Evolutionary conservation across 1,140 invertebrate genomes (phyloP), one percentile per base, ranked within the genome.

Genomic region (Tribolium castaneum): DNA sequence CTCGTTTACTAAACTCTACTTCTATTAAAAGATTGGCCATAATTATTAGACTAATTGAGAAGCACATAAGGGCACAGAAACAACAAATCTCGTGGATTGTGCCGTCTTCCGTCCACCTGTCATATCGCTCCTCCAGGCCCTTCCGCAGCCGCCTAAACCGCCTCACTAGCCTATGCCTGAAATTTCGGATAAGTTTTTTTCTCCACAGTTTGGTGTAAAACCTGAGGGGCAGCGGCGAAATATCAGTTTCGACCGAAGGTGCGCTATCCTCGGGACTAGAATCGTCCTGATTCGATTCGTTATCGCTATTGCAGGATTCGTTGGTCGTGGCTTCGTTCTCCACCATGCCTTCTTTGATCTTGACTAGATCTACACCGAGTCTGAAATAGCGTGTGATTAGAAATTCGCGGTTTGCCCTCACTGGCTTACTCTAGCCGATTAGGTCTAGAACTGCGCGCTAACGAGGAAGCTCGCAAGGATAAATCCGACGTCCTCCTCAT

Each of bases 351-450:
- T 86, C 85, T 76, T 83, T 82, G 16, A 86, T 86, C 81, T 86
- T 84, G 6, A 76, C 78, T 49, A 86, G 75, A 80, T 86, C 85
- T 16, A 85, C 80, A 22, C 83, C 84, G 54, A 86, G 79, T 71
- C 84, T 85, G 54, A 70, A 84, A 83, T 19, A 78, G n/a, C 3
- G 34, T 19, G 0, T 76, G 12, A 54, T 50, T 70, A 56, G 13
- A 54, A 76, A 72, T 80, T 72, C 56, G 10, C 39, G 3, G 35
- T 72, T 49, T 54, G 19, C 35, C 19, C 3, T 22, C 19, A 62
- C 30, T 62, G 39, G 78, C 82, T 85, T 83, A 85, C 84, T 86
- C 86, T 79, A 86, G 80, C 75, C 85, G 72, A 73, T 80, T 81
- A 34, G 83, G 82, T 77, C 83, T 81, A 6, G 70, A 50, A 73